Percentiles rank a stretch among this genome's conserved stretches.
phyloP scores from a whole-genome alignment of 2,797 vertebrate genomes.

The Astyanax mexicanus region DNA sequence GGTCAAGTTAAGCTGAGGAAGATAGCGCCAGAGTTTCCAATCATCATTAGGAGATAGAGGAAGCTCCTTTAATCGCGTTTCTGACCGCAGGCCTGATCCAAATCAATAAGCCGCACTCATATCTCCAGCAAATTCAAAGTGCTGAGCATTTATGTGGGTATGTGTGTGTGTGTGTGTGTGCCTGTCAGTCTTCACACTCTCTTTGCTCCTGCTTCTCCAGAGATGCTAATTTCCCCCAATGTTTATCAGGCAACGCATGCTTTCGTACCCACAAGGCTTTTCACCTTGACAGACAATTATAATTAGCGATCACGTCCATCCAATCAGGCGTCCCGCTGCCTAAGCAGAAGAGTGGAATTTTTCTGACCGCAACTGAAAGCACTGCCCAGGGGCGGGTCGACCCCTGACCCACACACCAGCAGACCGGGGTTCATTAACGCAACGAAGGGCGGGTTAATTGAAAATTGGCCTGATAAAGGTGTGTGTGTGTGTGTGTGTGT shows the following conservation, averaged over 20 bases:
- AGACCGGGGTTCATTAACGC: slow-evolving; percentile 2
- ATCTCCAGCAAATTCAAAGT: not conserved
- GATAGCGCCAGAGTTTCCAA: slow-evolving; percentile 8
- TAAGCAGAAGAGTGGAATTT: slow-evolving; percentile 26
- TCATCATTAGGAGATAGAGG: slow-evolving; percentile 11
- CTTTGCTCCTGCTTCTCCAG: not conserved
- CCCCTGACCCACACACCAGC: slow-evolving; percentile 2
- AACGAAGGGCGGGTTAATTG: slow-evolving; percentile 45
- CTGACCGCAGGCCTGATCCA: not conserved
- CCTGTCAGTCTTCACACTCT: not conserved
- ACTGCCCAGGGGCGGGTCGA: not conserved
- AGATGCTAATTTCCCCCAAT: not conserved
- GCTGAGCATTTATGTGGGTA: not conserved
- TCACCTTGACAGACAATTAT: slow-evolving; percentile 48
- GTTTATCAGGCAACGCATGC: not conserved
- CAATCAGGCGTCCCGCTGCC: slow-evolving; percentile 27
- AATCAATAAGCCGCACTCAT: slow-evolving; percentile 11
- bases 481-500: slow-evolving; percentile 10
- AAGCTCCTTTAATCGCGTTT: not conserved
- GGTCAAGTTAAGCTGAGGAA: not conserved
- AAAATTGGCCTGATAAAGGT: slow-evolving; percentile 46
- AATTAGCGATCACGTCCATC: slow-evolving; percentile 28
- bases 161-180: slow-evolving; percentile 5
- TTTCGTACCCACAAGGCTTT: slow-evolving; percentile 23
- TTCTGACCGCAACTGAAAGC: not conserved